A percentile compares a stretch with the other conserved stretches of the same genome.
Evolutionary conservation across 35 echinoderm and acorn worm species (phyloP).

Genomic region (Apostichopus japonicus): DNA sequence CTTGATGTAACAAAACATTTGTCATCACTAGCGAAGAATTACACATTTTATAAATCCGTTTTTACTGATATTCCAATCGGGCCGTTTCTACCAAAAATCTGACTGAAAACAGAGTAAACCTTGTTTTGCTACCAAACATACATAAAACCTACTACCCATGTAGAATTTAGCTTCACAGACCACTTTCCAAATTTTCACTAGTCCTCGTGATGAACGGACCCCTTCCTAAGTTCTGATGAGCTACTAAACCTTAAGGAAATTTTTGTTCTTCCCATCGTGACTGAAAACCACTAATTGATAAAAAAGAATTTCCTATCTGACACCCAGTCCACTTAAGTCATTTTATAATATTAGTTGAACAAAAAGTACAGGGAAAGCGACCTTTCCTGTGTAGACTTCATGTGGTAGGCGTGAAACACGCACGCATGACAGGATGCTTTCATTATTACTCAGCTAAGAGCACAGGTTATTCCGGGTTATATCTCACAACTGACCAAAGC

Average conservation of each 20-base stretch:
- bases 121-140: no score
- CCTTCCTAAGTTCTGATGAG: no score
- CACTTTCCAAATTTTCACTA: no score
- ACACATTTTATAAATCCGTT: no score
- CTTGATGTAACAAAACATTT: no score
- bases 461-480: not conserved
- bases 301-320: not conserved
- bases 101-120: no score
- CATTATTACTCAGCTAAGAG: not conserved
- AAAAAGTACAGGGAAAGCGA: not conserved
- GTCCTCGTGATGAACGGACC: no score
- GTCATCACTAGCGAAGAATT: no score
- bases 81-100: no score
- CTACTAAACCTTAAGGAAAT: not conserved
- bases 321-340: not conserved
- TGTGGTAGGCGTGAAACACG: not conserved
- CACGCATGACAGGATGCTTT: not conserved
- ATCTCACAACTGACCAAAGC: not conserved
- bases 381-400: not conserved
- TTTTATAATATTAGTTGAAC: not conserved
- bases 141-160: no score
- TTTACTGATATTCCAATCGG: no score
- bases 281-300: not conserved
- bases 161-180: no score
- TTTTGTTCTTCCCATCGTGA: not conserved